These are phyloP conservation scores for Chromobotia macracanthus DNA, from an alignment of 2,797 vertebrate species.

Conservation along the genomic window DNA sequence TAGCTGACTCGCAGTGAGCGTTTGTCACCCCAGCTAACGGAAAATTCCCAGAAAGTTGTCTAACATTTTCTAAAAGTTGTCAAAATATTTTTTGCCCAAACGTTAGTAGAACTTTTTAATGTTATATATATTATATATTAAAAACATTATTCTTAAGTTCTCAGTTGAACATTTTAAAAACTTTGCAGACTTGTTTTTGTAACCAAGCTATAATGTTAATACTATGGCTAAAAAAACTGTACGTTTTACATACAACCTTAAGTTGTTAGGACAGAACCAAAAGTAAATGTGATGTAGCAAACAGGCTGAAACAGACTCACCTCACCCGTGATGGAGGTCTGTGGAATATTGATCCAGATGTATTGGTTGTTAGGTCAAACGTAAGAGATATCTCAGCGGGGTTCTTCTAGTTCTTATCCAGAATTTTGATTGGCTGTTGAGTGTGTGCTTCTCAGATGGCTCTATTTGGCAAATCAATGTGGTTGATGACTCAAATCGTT, in stretches of 20 bases:
- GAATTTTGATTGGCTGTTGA: conserved; percentile 39
- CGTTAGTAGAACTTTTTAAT: too few relatives aligned
- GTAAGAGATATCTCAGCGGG: conserved; percentile 14
- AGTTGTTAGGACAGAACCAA: background rate
- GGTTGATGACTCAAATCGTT: conserved; percentile 52
- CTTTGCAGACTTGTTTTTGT: too few relatives aligned
- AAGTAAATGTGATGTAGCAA: conserved; percentile 5
- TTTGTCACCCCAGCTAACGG: too few relatives aligned
- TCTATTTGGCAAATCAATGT: conserved; percentile 52
- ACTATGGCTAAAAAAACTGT: too few relatives aligned
- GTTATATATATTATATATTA: too few relatives aligned
- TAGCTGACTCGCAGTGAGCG: background rate
- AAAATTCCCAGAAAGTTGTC: too few relatives aligned
- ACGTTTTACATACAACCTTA: too few relatives aligned
- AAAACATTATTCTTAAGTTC: too few relatives aligned
- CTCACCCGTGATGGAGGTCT: background rate
- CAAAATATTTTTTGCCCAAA: too few relatives aligned
- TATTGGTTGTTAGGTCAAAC: conserved; percentile 33
- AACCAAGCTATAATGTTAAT: too few relatives aligned
- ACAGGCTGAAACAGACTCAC: background rate
- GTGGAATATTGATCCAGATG: background rate
- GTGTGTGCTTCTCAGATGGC: conserved; percentile 33
- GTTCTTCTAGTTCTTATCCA: background rate
- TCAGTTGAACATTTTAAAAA: too few relatives aligned
- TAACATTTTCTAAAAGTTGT: too few relatives aligned